Percentiles rank a stretch among this genome's conserved stretches.
phyloP scores from a whole-genome alignment of 2,113 vertebrate genomes.

The Nettapus auritus region DNA sequence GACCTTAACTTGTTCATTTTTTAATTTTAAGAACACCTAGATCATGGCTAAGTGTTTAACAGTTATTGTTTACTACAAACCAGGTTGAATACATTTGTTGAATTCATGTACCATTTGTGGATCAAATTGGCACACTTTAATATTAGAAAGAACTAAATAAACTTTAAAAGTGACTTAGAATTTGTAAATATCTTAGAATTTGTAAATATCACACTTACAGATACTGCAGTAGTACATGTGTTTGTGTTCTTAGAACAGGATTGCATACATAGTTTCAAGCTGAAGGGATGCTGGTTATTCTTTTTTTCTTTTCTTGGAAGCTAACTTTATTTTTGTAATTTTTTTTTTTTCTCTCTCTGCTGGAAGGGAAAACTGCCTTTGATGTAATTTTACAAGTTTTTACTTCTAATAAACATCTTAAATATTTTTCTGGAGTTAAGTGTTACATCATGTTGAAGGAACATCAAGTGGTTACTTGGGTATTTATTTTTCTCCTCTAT shows the following conservation, averaged over 20 bases:
- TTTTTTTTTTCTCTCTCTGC: not conserved
- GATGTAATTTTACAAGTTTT: not conserved
- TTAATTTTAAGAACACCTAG: not conserved
- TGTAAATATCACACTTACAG: not conserved
- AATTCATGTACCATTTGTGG: not conserved
- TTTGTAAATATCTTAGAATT: not conserved
- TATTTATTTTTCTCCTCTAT: not conserved
- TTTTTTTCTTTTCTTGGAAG: not conserved
- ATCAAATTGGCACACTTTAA: not conserved
- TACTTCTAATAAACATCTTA: not conserved
- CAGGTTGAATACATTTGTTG: not conserved
- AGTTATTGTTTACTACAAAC: not conserved
- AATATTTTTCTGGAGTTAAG: not conserved
- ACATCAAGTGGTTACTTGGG: fast-evolving
- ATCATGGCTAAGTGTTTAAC: not conserved
- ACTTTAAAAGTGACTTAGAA: not conserved
- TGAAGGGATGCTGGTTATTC: not conserved
- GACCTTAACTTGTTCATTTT: not conserved
- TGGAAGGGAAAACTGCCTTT: not conserved
- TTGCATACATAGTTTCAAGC: not conserved
- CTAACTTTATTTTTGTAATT: not conserved
- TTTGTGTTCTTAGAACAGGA: not conserved
- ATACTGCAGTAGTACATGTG: not conserved
- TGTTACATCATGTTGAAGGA: not conserved
- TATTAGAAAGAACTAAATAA: not conserved